Conservation (phyloP, 2,888 invertebrate species). For the Mythimna pallens region DNA sequence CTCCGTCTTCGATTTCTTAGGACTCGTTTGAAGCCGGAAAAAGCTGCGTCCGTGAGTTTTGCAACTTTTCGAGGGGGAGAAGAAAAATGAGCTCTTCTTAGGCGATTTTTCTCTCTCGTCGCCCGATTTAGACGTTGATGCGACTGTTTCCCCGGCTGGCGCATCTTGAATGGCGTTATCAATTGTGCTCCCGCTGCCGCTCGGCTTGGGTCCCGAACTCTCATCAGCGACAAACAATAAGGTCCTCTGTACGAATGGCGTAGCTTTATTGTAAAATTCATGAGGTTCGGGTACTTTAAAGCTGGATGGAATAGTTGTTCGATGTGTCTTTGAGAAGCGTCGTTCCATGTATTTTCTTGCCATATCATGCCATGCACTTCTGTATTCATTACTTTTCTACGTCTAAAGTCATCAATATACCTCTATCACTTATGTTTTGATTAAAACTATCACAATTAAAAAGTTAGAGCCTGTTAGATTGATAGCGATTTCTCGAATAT, state of each 20-base stretch:
- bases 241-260: conserved; percentile 88
- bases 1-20: conserved; percentile 87
- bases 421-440: conserved; percentile 18
- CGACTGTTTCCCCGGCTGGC: conserved; percentile 69
- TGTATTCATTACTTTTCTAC: conserved; percentile 51
- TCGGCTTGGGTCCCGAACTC: conserved; percentile 83
- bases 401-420: conserved; percentile 27
- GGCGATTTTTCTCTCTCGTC: conserved; percentile 89
- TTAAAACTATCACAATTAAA: neutral
- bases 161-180: conserved; percentile 74
- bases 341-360: conserved; percentile 91
- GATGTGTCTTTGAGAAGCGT: conserved; percentile 85
- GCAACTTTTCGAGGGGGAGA: conserved; percentile 89
- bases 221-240: conserved; percentile 87
- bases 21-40: conserved; percentile 89
- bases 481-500: conserved; percentile 67
- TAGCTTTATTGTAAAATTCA: conserved; percentile 89
- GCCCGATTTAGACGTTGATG: conserved; percentile 79
- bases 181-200: conserved; percentile 65
- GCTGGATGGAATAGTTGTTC: conserved; percentile 86
- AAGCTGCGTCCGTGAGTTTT: conserved; percentile 88
- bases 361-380: conserved; percentile 79
- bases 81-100: conserved; percentile 89
- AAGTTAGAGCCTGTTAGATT: conserved; percentile 51
- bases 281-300: conserved; percentile 87